Base-by-base conservation (phyloP, 2,797 vertebrate genomes). In the Darevskia mixta region DNA sequence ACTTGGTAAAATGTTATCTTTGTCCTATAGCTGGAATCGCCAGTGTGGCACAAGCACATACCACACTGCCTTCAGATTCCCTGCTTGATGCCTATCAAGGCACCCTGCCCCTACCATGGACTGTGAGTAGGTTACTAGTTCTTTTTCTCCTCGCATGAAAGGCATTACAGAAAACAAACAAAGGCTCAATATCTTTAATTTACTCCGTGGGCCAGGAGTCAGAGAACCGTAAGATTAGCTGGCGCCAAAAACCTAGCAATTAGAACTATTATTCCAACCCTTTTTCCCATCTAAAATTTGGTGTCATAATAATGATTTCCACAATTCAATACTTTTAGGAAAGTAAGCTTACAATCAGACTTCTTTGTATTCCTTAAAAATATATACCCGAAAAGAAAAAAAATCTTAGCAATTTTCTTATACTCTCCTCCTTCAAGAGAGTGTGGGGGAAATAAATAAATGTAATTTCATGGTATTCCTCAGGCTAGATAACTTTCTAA, bases 401-500 rank as follows among this genome's bases (percentile, higher is more conserved):
- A 78, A 45, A 41, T 79, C n/a, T 58, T 32, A 43, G 29, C 45
- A 79, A 15, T 61, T 80, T 80, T 43, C 20, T 18, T 41, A 10
- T 43, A 43, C 25, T 79, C 2, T 55, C 11, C 3, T n/a, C 29
- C n/a, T 18, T 23, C 15, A 5, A 79, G 55, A 79, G 10, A 49
- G 45, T 79, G 10, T 45, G 1, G 18, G 45, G 17, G 1, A 49
- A 49, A 49, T 11, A 49, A 49, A 20, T 1, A 78, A 32, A 35
- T 55, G 23, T 1, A 66, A 35, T 29, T 13, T 87, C 49, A 7
- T 15, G 0, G 38, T 91, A 90, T 82, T 6, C 15, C 32, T 79
- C 3, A 38, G 23, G 72, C 79, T 29, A 84, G 83, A 41, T 23
- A 73, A 82, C 38, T 45, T 23, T 77, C 87, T 82, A 85, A 87